Conservation (phyloP, 2,797 vertebrate genomes). For the Enteromius viviparus region DNA sequence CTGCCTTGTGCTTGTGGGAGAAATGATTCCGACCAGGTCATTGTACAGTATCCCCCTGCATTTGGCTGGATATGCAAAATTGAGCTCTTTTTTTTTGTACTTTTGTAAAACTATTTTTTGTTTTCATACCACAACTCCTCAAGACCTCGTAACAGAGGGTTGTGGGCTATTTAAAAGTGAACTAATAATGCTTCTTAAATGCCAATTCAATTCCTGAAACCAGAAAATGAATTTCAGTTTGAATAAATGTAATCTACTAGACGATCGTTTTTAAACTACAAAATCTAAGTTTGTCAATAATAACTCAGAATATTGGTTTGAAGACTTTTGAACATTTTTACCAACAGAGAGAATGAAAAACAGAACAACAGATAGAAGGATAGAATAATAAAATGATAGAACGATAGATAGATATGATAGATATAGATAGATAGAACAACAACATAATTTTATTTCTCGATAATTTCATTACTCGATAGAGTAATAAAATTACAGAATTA, state of each 20-base stretch:
- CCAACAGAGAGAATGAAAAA: neutral
- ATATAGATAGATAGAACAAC: neutral
- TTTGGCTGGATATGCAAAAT: conserved; percentile 32
- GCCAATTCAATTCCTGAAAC: neutral
- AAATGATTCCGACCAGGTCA: conserved; percentile 7
- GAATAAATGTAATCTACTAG: neutral
- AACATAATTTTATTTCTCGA: neutral
- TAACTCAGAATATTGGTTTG: neutral
- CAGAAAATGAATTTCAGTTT: neutral
- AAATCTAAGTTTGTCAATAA: neutral
- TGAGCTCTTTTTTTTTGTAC: too few species aligned
- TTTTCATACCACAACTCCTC: neutral
- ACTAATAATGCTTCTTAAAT: neutral
- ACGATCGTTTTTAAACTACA: neutral
- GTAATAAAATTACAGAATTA: neutral
- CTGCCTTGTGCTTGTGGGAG: neutral
- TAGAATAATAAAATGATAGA: neutral
- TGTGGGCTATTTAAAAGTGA: neutral
- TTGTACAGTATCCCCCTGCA: conserved; percentile 13
- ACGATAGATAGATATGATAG: neutral
- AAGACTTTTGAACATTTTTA: neutral
- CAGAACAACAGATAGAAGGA: neutral
- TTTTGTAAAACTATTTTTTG: conserved; percentile 8
- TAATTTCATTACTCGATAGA: neutral
- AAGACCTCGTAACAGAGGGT: neutral